A percentile compares a stretch with the other conserved stretches of the same genome.
Conservation (phyloP, 2,888 invertebrate genomes). For the Dicyrtomina minuta region DNA sequence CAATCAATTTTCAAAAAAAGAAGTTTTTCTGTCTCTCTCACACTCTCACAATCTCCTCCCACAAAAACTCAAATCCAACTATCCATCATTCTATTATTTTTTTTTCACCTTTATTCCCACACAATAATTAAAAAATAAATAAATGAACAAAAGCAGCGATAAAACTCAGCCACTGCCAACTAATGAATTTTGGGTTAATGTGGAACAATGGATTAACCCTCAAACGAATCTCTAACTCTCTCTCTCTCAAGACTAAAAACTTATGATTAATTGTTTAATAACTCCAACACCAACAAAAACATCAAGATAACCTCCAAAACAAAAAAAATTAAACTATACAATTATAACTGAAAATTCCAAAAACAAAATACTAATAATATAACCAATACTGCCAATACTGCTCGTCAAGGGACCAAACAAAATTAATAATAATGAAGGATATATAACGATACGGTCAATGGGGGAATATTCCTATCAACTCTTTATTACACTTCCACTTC, state of each 20-base stretch:
- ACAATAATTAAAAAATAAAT: slow-evolving; percentile 4
- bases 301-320: slow-evolving; percentile 21
- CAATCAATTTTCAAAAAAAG: too few relatives aligned
- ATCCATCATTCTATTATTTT: not conserved
- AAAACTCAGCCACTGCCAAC: slow-evolving; percentile 21
- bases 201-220: slow-evolving; percentile 13
- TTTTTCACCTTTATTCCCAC: slow-evolving; percentile 9
- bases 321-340: not conserved
- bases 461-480: slow-evolving; percentile 6
- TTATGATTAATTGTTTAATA: slow-evolving; percentile 13
- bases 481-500: not conserved
- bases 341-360: slow-evolving; percentile 16
- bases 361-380: not conserved
- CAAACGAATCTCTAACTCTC: slow-evolving; percentile 18
- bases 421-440: not conserved
- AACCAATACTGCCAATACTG: not conserved
- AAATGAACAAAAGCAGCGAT: slow-evolving; percentile 7
- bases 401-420: slow-evolving; percentile 3
- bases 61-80: too few relatives aligned
- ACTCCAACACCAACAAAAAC: slow-evolving; percentile 23
- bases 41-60: too few relatives aligned
- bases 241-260: slow-evolving; percentile 25
- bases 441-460: not conserved
- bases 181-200: slow-evolving; percentile 6
- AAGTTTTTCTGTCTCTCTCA: too few relatives aligned